Conservation (phyloP, 2,888 invertebrate genomes). For the Patella pellucida region DNA sequence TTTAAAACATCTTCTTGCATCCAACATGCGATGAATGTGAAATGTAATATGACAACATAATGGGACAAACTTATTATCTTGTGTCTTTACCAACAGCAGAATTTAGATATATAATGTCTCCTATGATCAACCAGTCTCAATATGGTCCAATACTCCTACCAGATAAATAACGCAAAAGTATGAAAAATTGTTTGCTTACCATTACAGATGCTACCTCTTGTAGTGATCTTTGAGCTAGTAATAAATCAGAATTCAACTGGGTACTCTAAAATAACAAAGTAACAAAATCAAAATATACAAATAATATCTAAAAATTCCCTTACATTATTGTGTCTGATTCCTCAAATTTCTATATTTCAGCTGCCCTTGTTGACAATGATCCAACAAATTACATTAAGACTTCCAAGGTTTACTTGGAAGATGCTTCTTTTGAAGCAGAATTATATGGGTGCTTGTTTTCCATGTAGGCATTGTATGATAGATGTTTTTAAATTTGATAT, state of each 20-base stretch:
- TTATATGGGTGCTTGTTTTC: no score
- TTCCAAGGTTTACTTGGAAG: no score
- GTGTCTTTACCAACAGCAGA: neutral
- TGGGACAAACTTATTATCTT: no score
- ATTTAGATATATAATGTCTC: neutral
- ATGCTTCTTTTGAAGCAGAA: no score
- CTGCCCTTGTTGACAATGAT: no score
- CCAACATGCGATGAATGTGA: no score
- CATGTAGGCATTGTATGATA: neutral
- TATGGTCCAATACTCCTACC: neutral
- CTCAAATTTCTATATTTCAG: no score
- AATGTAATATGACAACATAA: no score
- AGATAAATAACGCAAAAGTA: neutral
- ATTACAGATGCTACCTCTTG: slow-evolving; percentile 61
- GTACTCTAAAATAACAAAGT: slow-evolving; percentile 51
- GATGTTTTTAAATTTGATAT: neutral
- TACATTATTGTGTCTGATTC: no score
- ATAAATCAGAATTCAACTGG: slow-evolving; percentile 62
- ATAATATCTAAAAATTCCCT: no score
- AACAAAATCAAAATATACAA: neutral
- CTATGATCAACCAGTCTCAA: neutral
- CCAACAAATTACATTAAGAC: neutral
- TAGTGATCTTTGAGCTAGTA: slow-evolving; percentile 58
- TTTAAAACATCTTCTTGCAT: no score
- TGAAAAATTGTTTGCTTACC: slow-evolving; percentile 36